Evolutionary conservation across 2,797 vertebrate species (phyloP).

Genomic region (Darevskia nairensis): DNA sequence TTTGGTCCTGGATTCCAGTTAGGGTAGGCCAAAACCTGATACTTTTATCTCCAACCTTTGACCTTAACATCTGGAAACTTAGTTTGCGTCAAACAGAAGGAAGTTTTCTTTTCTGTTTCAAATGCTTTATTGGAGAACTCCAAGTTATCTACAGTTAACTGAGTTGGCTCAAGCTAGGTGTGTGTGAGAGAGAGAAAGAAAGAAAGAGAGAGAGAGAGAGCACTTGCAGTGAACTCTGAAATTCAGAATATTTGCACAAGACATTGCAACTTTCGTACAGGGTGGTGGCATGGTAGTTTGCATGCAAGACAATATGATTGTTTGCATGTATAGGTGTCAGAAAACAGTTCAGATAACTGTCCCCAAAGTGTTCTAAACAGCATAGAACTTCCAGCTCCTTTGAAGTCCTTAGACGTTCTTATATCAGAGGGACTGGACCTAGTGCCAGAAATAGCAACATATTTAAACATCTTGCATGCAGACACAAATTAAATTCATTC

Average conservation of each 20-base stretch:
- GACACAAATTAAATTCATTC: constrained; percentile 70
- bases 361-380: constrained; percentile 79
- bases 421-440: constrained; percentile 78
- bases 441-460: constrained; percentile 85
- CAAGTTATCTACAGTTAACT: constrained; percentile 69
- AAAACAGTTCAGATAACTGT: constrained; percentile 85
- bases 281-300: constrained; percentile 65
- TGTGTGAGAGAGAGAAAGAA: too few relatives aligned
- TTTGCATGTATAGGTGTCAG: constrained; percentile 80
- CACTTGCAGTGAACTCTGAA: constrained; percentile 84
- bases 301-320: constrained; percentile 71
- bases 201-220: not conserved
- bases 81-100: constrained; percentile 87
- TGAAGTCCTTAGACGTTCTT: constrained; percentile 82
- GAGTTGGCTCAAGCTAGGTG: constrained; percentile 69
- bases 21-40: constrained; percentile 88
- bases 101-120: constrained; percentile 91
- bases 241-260: constrained; percentile 77
- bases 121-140: constrained; percentile 79
- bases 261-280: constrained; percentile 72
- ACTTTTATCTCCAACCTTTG: constrained; percentile 96
- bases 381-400: constrained; percentile 78
- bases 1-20: constrained; percentile 81
- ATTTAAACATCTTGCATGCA: constrained; percentile 78
- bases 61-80: constrained; percentile 97